Conservation (phyloP, 2,888 invertebrate species). For the Drosophila mimica region DNA sequence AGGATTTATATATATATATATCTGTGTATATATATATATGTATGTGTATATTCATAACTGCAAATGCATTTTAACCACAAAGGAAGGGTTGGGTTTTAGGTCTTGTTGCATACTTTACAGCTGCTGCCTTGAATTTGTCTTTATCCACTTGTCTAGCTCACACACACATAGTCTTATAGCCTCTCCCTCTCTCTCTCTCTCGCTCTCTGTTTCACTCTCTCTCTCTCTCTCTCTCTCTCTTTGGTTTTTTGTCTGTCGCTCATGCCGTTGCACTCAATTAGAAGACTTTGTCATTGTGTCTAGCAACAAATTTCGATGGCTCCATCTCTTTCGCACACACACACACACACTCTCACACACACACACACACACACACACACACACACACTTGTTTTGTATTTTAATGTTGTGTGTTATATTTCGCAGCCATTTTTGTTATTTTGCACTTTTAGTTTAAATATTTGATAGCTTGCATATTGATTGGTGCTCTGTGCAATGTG, state of each 20-base stretch:
- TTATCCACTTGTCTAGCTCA: conserved; percentile 47
- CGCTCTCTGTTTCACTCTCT: background rate
- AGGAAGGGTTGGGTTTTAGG: conserved; percentile 40
- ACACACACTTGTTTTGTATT: conserved; percentile 14
- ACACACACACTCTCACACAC: conserved; percentile 1
- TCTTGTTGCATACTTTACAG: conserved; percentile 60
- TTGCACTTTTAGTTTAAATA: conserved; percentile 78
- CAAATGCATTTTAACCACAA: conserved; percentile 77
- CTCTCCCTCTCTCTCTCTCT: background rate
- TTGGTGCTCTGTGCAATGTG: conserved; percentile 75
- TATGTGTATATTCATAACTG: conserved; percentile 70
- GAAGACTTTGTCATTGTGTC: conserved; percentile 71
- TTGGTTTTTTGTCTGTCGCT: conserved; percentile 5
- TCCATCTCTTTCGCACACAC: conserved; percentile 24
- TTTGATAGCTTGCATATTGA: conserved; percentile 79
- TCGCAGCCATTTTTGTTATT: conserved; percentile 78
- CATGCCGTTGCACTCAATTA: conserved; percentile 75
- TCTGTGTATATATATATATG: background rate
- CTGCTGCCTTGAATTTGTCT: conserved; percentile 54
- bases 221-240: conserved; percentile 2
- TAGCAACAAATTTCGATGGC: conserved; percentile 29
- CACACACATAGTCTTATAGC: conserved; percentile 16
- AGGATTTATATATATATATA: conserved; percentile 2
- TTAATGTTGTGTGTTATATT: conserved; percentile 60
- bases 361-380: conserved; percentile 8